These are phyloP conservation scores for Orussus abietinus DNA, from an alignment of 1,140 invertebrate species.

Conservation along the genomic window DNA sequence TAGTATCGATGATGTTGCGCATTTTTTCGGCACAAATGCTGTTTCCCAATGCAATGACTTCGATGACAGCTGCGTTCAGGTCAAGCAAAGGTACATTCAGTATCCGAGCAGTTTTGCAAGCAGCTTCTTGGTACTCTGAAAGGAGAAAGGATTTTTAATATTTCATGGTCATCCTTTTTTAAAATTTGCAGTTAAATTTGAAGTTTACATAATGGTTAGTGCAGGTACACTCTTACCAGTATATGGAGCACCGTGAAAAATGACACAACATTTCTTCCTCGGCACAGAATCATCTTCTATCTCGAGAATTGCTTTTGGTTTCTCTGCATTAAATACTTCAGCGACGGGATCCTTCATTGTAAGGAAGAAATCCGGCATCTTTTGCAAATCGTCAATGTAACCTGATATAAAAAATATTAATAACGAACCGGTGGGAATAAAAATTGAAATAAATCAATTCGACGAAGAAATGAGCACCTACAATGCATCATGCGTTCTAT, in stretches of 20 bases:
- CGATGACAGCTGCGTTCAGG: constrained; percentile 27
- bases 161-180: background rate
- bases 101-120: constrained; percentile 25
- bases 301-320: background rate
- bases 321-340: constrained; percentile 24
- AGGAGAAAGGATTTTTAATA: background rate
- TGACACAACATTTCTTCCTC: constrained; percentile 24
- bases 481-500: constrained; percentile 20
- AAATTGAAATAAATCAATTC: background rate
- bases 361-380: constrained; percentile 18
- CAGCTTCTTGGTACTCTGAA: constrained; percentile 35
- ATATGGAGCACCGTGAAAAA: constrained; percentile 40
- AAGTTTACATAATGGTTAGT: background rate
- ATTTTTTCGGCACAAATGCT: constrained; percentile 15
- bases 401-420: constrained; percentile 16
- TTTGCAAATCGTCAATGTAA: constrained; percentile 28
- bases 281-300: background rate
- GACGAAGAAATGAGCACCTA: constrained; percentile 12
- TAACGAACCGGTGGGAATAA: background rate
- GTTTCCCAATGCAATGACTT: constrained; percentile 22
- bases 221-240: constrained; percentile 28
- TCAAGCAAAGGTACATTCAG: constrained; percentile 27
- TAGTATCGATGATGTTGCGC: constrained; percentile 25
- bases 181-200: constrained; percentile 6
- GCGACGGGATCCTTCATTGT: constrained; percentile 32